A percentile compares a stretch with the other conserved stretches of the same genome.
These are phyloP conservation scores for Archilochus colubris DNA, from an alignment of 2,113 vertebrate genomes.

Conservation along the genomic window DNA sequence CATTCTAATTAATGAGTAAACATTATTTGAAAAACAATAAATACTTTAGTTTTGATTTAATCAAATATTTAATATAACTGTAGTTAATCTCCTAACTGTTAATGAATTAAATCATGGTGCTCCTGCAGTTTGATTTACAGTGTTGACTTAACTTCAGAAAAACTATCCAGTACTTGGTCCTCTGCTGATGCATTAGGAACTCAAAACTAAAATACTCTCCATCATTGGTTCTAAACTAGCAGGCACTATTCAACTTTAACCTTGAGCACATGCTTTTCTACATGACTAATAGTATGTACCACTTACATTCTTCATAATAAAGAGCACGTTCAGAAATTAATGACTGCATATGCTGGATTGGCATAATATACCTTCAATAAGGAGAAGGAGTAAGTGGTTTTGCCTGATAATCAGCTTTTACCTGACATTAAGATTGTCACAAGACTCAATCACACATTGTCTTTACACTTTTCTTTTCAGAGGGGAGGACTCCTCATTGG, in stretches of 20 bases:
- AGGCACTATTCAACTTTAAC: neutral
- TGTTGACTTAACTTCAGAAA: slow-evolving; percentile 14
- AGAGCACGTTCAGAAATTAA: neutral
- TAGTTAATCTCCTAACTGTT: slow-evolving; percentile 73
- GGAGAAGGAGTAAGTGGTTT: neutral
- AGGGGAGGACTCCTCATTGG: too few relatives aligned
- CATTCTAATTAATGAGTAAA: slow-evolving; percentile 68
- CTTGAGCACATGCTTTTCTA: neutral
- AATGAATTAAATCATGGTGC: slow-evolving; percentile 61
- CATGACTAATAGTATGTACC: neutral
- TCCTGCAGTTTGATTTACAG: slow-evolving; percentile 53
- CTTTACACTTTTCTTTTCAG: too few relatives aligned
- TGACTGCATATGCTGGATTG: neutral
- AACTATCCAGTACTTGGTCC: neutral
- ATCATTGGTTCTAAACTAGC: neutral
- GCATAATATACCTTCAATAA: neutral
- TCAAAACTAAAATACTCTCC: neutral
- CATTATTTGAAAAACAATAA: slow-evolving; percentile 74
- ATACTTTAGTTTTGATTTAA: slow-evolving; percentile 69
- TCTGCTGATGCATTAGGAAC: neutral
- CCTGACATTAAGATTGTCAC: neutral
- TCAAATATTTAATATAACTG: slow-evolving; percentile 72
- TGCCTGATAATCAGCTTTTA: neutral
- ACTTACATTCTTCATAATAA: neutral
- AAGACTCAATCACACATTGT: too few relatives aligned